These are phyloP conservation scores for Hypotaenidia philippensis DNA, from an alignment of 2,797 vertebrate species.

Conservation along the genomic window DNA sequence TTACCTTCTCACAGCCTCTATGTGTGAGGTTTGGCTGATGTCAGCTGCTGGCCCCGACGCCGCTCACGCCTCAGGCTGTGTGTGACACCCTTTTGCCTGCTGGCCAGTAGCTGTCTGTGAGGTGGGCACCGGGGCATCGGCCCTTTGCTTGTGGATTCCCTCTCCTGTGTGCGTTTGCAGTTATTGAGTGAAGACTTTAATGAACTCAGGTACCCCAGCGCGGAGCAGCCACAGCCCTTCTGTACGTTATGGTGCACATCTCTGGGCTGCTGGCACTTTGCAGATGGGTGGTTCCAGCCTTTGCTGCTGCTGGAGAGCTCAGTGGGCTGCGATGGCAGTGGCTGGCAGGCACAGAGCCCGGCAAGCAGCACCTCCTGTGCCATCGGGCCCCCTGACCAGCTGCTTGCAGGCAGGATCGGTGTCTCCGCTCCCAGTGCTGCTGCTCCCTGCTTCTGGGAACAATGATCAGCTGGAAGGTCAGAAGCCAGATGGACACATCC, in stretches of 20 bases:
- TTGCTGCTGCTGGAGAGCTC: fast-evolving
- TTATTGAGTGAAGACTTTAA: neutral
- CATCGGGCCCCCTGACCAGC: fast-evolving
- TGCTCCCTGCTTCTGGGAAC: neutral
- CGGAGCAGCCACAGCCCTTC: neutral
- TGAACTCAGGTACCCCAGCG: fast-evolving
- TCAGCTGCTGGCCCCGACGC: fast-evolving
- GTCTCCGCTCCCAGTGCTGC: fast-evolving
- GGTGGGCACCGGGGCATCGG: neutral
- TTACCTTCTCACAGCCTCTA: neutral
- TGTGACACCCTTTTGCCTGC: neutral
- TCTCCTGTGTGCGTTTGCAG: fast-evolving
- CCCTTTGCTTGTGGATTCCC: neutral
- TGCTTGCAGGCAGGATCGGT: neutral
- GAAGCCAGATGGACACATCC: neutral
- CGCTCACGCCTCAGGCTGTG: fast-evolving
- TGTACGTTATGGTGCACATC: fast-evolving
- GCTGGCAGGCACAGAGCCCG: neutral
- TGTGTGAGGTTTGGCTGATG: fast-evolving
- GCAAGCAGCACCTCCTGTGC: neutral
- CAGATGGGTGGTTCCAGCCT: fast-evolving
- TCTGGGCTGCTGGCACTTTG: neutral
- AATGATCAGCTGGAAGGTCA: neutral
- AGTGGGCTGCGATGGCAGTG: neutral
- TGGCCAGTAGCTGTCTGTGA: neutral